phyloP scores from a whole-genome alignment of 2,888 invertebrate genomes.

The Eupithecia tripunctaria region DNA sequence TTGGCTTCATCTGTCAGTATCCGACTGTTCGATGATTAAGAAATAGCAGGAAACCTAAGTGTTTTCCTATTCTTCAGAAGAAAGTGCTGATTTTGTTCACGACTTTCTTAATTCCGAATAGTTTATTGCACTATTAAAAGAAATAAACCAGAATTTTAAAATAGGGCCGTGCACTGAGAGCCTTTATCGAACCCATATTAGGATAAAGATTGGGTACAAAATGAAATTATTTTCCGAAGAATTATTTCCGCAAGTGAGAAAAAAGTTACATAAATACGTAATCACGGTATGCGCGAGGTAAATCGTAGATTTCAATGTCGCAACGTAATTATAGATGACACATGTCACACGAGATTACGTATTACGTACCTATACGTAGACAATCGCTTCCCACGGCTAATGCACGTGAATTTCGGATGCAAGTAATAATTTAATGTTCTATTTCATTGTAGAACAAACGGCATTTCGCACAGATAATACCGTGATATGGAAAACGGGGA shows the following conservation, averaged over 20 bases:
- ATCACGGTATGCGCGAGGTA: slow-evolving; percentile 22
- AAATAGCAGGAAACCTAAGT: too few relatives aligned
- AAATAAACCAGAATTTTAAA: too few relatives aligned
- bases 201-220: background rate
- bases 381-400: slow-evolving; percentile 80
- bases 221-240: background rate
- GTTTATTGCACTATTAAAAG: too few relatives aligned
- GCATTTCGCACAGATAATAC: slow-evolving; percentile 71
- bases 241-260: background rate
- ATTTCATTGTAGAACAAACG: slow-evolving; percentile 71
- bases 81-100: too few relatives aligned
- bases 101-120: too few relatives aligned
- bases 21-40: too few relatives aligned
- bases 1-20: too few relatives aligned
- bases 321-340: slow-evolving; percentile 35
- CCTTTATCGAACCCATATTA: background rate
- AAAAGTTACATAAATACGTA: background rate
- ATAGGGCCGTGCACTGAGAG: too few relatives aligned
- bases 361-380: slow-evolving; percentile 55
- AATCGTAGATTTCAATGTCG: slow-evolving; percentile 35
- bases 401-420: slow-evolving; percentile 74
- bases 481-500: slow-evolving; percentile 50
- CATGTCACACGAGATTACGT: slow-evolving; percentile 60
- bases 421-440: slow-evolving; percentile 71
- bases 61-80: too few relatives aligned